Evolutionary conservation across 2,797 vertebrate genomes (phyloP).

Genomic region (Eleutherodactylus coqui): DNA sequence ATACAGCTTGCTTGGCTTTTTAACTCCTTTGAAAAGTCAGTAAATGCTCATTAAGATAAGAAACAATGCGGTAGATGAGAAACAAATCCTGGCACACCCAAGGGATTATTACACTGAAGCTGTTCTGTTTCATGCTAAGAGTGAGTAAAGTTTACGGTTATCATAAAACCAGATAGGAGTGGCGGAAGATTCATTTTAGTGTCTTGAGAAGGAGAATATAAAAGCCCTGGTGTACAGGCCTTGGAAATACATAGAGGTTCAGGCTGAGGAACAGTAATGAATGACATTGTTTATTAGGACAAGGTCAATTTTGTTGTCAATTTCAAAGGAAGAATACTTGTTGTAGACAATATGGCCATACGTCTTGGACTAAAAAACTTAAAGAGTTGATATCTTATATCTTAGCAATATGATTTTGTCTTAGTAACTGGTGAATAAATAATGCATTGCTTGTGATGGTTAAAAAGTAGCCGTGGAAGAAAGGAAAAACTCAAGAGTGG

Average conservation of each 20-base stretch:
- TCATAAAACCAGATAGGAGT: slow-evolving; percentile 42
- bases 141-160: slow-evolving; percentile 23
- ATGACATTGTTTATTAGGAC: not conserved
- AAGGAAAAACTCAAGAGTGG: not conserved
- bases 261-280: not conserved
- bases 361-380: not conserved
- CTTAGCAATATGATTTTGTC: not conserved
- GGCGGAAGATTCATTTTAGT: slow-evolving; percentile 1
- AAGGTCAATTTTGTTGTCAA: no score
- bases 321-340: not conserved
- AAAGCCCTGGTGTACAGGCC: not conserved
- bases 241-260: not conserved
- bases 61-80: slow-evolving; percentile 5
- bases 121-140: slow-evolving; percentile 20
- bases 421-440: not conserved
- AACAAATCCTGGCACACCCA: slow-evolving; percentile 42
- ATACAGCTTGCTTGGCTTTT: slow-evolving; percentile 8
- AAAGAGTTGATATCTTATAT: not conserved
- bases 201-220: not conserved
- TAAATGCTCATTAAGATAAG: slow-evolving; percentile 26
- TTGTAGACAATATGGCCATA: not conserved
- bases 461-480: not conserved
- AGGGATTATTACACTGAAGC: not conserved
- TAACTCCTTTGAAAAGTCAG: slow-evolving; percentile 22
- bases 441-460: not conserved